phyloP scores from a whole-genome alignment of 1,140 invertebrate species.

The Macrobrachium rosenbergii region DNA sequence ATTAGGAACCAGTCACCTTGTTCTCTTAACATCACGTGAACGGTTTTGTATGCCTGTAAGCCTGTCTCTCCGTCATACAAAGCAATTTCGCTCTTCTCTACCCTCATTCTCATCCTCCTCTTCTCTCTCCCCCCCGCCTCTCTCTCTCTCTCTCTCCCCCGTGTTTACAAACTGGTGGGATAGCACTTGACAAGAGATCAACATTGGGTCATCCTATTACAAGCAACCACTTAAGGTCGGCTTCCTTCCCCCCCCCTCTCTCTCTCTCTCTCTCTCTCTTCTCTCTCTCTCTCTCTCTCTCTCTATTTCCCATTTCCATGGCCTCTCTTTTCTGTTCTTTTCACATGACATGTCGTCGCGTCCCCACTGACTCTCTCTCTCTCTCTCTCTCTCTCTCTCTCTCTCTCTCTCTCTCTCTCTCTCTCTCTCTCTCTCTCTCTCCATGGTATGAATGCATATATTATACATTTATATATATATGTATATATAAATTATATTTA shows the following conservation, averaged over 20 bases:
- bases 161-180: background rate
- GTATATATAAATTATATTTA: no score
- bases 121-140: background rate
- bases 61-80: background rate
- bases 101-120: background rate
- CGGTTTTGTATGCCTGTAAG: background rate
- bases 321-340: background rate
- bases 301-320: no score
- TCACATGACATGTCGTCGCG: no score
- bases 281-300: conserved; percentile 1
- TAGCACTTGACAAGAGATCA: no score
- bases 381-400: background rate
- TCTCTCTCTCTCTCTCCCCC: background rate
- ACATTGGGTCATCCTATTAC: background rate
- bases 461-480: no score
- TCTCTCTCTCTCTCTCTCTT: background rate
- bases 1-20: background rate
- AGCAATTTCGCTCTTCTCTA: background rate
- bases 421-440: background rate
- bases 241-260: background rate
- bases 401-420: background rate
- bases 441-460: no score
- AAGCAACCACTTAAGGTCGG: background rate
- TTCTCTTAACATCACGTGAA: background rate
- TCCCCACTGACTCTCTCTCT: no score